Conservation (phyloP, 2,888 invertebrate genomes). For the Esperia sulphurella region DNA sequence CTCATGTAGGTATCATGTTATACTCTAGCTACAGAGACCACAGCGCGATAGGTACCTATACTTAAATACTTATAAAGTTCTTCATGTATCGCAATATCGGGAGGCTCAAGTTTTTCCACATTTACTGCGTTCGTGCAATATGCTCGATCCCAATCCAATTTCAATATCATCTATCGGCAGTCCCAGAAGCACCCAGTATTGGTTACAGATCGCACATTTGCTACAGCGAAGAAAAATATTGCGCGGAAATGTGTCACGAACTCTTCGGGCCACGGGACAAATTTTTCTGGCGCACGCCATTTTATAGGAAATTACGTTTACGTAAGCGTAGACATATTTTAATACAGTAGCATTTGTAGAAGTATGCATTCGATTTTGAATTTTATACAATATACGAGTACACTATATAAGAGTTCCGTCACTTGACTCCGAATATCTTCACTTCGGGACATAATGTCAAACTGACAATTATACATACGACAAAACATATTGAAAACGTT, state of each 20-base stretch:
- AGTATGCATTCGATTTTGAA: too few relatives aligned
- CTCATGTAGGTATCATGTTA: conserved; percentile 8
- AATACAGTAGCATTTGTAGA: too few relatives aligned
- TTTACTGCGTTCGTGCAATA: conserved; percentile 7
- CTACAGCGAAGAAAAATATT: conserved; percentile 9
- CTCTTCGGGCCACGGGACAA: background rate
- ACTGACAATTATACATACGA: too few relatives aligned
- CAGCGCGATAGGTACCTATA: background rate
- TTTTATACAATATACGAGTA: too few relatives aligned
- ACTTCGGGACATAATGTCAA: too few relatives aligned
- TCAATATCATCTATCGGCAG: conserved; percentile 10
- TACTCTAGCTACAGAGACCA: background rate
- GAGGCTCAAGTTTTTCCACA: background rate
- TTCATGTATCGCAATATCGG: background rate
- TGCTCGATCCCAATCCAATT: conserved; percentile 11
- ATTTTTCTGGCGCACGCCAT: background rate
- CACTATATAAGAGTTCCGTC: too few relatives aligned
- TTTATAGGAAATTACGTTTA: background rate
- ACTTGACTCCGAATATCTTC: too few relatives aligned
- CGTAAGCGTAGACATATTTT: too few relatives aligned
- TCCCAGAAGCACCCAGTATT: conserved; percentile 10
- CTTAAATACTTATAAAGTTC: background rate
- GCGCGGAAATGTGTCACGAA: conserved; percentile 3
- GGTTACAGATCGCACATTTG: conserved; percentile 9
- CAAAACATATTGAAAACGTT: too few relatives aligned